Evolutionary conservation across 2,888 invertebrate genomes (phyloP).

Genomic region (Malthinus flaveolus): DNA sequence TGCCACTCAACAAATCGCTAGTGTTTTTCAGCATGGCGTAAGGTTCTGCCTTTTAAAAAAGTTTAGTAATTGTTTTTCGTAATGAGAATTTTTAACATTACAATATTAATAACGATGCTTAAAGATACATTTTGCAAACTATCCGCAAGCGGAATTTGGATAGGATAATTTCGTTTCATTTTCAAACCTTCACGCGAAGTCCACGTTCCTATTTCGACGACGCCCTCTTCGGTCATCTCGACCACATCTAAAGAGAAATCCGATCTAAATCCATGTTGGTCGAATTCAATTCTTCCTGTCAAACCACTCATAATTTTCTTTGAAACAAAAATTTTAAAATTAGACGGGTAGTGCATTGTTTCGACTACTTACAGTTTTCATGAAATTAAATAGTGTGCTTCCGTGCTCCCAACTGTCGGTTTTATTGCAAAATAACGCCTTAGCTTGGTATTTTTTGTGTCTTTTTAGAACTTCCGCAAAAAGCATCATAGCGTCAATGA

Average conservation of each 20-base stretch:
- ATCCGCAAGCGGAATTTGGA: conserved; percentile 55
- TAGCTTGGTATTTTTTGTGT: conserved; percentile 1
- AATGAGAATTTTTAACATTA: conserved; percentile 49
- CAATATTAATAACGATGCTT: conserved; percentile 71
- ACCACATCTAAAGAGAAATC: conserved; percentile 52
- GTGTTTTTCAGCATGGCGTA: conserved; percentile 65
- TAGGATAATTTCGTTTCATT: conserved; percentile 49
- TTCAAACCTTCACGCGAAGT: conserved; percentile 46
- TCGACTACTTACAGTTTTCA: conserved; percentile 68
- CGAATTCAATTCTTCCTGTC: conserved; percentile 52
- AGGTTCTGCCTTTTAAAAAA: conserved; percentile 60
- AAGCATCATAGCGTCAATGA: conserved; percentile 84
- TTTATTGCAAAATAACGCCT: conserved; percentile 62
- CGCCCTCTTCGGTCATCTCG: conserved; percentile 51
- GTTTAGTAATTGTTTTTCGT: not conserved
- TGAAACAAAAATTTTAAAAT: not conserved
- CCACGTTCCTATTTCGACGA: conserved; percentile 51
- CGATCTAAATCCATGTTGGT: conserved; percentile 51
- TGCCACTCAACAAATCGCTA: conserved; percentile 55
- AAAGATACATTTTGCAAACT: conserved; percentile 74
- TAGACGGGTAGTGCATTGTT: not conserved
- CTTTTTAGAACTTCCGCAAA: conserved; percentile 73
- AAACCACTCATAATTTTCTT: conserved; percentile 50
- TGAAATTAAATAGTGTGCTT: conserved; percentile 79
- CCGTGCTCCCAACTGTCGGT: conserved; percentile 77